Conservation (phyloP, 2,113 vertebrate species). For the Micronycteris hirsuta region DNA sequence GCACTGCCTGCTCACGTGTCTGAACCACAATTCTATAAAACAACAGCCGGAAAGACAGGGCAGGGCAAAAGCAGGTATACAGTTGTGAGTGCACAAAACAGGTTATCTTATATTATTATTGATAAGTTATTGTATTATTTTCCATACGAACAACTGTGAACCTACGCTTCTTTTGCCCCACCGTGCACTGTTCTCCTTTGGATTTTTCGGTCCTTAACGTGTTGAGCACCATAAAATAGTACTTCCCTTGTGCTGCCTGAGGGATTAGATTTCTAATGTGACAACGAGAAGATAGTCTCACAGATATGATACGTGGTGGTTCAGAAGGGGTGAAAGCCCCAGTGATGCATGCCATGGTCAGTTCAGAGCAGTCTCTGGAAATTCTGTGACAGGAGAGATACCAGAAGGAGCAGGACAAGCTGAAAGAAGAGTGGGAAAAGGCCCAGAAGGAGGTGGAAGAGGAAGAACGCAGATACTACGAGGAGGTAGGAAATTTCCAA, state of each 20-base stretch:
- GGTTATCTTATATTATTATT: neutral
- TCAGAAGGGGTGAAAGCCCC: neutral
- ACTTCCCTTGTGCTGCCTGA: too few species aligned
- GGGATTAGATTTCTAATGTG: neutral
- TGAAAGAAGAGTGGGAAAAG: constrained; percentile 97
- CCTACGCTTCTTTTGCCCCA: neutral
- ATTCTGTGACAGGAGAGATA: constrained; percentile 89
- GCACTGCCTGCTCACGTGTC: neutral
- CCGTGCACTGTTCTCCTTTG: neutral
- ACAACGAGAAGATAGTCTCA: neutral
- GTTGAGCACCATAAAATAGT: neutral
- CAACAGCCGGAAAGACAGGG: neutral
- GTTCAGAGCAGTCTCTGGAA: neutral
- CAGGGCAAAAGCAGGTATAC: neutral
- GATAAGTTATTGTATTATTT: neutral
- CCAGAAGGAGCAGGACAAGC: constrained; percentile 92
- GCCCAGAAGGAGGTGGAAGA: constrained; percentile 97
- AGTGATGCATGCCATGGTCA: neutral
- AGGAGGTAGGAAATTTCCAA: constrained; percentile 86
- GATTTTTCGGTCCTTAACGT: neutral
- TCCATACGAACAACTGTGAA: neutral
- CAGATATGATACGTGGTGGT: neutral
- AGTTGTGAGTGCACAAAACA: neutral
- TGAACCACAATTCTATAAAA: neutral
- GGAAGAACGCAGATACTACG: constrained; percentile 94